Base-by-base conservation (phyloP, 2,888 invertebrate genomes). In the Drosophila silvestris region DNA sequence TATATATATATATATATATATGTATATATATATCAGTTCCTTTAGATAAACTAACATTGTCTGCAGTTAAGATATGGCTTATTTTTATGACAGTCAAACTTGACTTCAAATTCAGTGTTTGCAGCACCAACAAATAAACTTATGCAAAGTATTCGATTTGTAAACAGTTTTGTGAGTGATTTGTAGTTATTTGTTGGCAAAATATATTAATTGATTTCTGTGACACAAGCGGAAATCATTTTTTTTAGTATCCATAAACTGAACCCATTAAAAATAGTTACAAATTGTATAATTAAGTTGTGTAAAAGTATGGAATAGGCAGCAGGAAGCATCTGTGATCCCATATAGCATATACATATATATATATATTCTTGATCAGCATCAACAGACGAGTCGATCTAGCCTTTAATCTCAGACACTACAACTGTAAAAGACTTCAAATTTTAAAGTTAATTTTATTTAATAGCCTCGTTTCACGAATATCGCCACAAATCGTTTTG, bases 91-190 rank as follows among this genome's bases (percentile, higher is more conserved):
- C 52, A 35, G 9, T 47, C 56, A 41, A 53, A n/a, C 6, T 22
- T 2, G 52, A 53, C 12, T 53, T 2, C 4, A 53, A 22, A 19
- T 22, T 35, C 22, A 9, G 32, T 16, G 22, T 14, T 4, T n/a
- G 14, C 30, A 1, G 6, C 14, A 9, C 4, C 3, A 26, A 14
- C 4, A 26, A 50, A 9, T 28, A n/a, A 19, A 12, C 2, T 52
- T n/a, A 6, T 19, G 19, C n/a, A 28, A 52, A 12, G 16, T 9
- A 22, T 35, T 33, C 33, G 22, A 54, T 35, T 54, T 22, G 33
- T 30, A 14, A 68, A n/a, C 68, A 30, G 56, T 57, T 69, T 69
- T 53, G 12, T 33, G n/a, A 22, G 14, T 32, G n/a, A 32, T 4
- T n/a, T 32, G 28, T 32, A 33, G 26, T 47, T 16, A 47, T 47